phyloP scores from a whole-genome alignment of 2,113 vertebrate species.

The Sinocyclocheilus grahami region DNA sequence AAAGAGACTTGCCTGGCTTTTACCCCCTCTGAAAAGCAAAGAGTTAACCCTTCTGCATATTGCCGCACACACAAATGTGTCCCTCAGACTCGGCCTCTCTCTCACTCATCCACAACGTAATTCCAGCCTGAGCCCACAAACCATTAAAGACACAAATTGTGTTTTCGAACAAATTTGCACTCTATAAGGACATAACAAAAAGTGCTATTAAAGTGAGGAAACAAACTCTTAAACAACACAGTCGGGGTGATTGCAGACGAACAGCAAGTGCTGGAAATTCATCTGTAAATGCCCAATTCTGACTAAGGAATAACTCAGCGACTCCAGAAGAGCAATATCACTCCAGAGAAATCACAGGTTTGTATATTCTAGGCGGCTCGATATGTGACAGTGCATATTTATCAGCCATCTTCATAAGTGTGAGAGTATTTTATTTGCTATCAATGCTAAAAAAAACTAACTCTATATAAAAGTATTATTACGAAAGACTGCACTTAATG shows the following conservation, averaged over 20 bases:
- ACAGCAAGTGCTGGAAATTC: conserved; percentile 45
- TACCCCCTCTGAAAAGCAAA: conserved; percentile 44
- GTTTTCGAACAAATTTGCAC: conserved; percentile 54
- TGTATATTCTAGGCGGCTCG: not conserved
- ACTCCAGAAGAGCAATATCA: conserved; percentile 22
- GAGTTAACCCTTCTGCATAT: conserved; percentile 57
- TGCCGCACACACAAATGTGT: conserved; percentile 42
- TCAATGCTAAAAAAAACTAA: not conserved
- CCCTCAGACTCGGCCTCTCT: conserved; percentile 38
- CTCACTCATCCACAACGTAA: conserved; percentile 49
- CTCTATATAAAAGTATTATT: not conserved
- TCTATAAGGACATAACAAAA: conserved; percentile 51
- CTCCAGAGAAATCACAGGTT: conserved; percentile 28
- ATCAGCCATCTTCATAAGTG: conserved; percentile 22
- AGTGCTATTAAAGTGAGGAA: conserved; percentile 52
- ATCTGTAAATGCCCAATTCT: conserved; percentile 51
- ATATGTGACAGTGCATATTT: conserved; percentile 13
- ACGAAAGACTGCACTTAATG: not conserved
- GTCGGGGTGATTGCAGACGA: conserved; percentile 55
- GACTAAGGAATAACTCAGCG: conserved; percentile 39
- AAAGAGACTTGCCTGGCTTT: conserved; percentile 62
- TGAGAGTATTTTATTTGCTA: conserved; percentile 8
- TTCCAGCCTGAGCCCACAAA: conserved; percentile 46
- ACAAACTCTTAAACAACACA: conserved; percentile 56
- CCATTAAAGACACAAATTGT: conserved; percentile 61